Base-by-base conservation (phyloP, 1,140 invertebrate genomes). In the Ips nitidus region DNA sequence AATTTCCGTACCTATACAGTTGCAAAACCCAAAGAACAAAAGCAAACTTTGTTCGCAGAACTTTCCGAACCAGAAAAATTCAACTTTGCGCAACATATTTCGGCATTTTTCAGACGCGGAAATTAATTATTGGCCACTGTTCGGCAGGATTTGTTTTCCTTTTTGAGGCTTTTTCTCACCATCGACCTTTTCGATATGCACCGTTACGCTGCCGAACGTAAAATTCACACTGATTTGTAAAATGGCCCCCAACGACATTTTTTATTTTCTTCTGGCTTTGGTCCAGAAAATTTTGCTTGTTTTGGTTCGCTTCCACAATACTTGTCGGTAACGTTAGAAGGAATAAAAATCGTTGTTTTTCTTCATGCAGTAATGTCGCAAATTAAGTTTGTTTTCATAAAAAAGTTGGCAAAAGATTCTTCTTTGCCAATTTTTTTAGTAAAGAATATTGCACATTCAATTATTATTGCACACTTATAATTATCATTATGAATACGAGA, bases 191-290 rank as follows among this genome's bases (percentile, higher is more conserved):
- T 55, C 52, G 52, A 55, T 36, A 55, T 55, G 8, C 52, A 55
- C 36, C 52, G 52, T 55, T 38, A 36, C 7, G 52, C 37, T 55
- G 52, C 52, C 52, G 52, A 55, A 55, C 52, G 37, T 55, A 55
- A 55, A 55, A 55, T n/a, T n/a, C 52, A 55, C 52, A 36, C 37
- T 55, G 52, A 55, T 55, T 55, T 55, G 52, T 55, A 55, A 55
- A 55, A 55, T 5, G 8, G 52, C 52, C 52, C 52, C 5, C 37
- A 36, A 22, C 52, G 52, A 22, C 52, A 37, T 55, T 36, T 38
- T 5, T 55, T 55, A 7, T 38, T 55, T 55, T 38, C 36, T 55
- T 55, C 45, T 50, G 45, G 45, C 45, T 55, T 55, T 55, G 5
- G 6, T 55, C 52, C 52, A 55, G 37, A 37, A 38, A 5, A 38